Evolutionary conservation across 2,113 vertebrate genomes (phyloP).

Genomic region (Ivindomyrus marchei): DNA sequence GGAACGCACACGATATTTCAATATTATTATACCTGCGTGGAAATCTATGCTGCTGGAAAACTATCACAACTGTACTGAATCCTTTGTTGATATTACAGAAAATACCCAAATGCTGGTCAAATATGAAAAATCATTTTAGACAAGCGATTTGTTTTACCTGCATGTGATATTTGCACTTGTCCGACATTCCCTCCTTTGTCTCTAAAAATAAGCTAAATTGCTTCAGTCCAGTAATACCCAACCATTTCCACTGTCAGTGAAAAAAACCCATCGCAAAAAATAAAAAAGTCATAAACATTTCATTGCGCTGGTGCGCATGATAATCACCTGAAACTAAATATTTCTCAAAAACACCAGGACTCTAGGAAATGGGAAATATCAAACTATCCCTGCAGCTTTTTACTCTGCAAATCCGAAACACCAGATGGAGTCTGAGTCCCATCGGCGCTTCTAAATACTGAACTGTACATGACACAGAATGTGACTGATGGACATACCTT

Average conservation of each 20-base stretch:
- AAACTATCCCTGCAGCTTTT: background rate
- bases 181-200: background rate
- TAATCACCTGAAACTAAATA: background rate
- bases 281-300: background rate
- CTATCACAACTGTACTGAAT: background rate
- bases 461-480: background rate
- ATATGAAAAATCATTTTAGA: background rate
- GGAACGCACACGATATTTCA: background rate
- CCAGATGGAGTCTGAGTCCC: background rate
- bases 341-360: background rate
- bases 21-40: background rate
- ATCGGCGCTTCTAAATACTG: background rate
- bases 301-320: background rate
- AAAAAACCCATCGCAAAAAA: background rate
- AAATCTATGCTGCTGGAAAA: background rate
- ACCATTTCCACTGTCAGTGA: background rate
- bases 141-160: background rate
- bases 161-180: background rate
- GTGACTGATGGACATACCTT: conserved; percentile 65
- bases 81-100: background rate
- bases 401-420: background rate
- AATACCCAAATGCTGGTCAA: background rate
- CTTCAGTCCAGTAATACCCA: background rate
- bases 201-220: background rate
- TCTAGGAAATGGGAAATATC: background rate